A percentile compares a stretch with the other conserved stretches of the same genome.
Conservation (phyloP, 2,888 invertebrate species). For the Apamea monoglypha region DNA sequence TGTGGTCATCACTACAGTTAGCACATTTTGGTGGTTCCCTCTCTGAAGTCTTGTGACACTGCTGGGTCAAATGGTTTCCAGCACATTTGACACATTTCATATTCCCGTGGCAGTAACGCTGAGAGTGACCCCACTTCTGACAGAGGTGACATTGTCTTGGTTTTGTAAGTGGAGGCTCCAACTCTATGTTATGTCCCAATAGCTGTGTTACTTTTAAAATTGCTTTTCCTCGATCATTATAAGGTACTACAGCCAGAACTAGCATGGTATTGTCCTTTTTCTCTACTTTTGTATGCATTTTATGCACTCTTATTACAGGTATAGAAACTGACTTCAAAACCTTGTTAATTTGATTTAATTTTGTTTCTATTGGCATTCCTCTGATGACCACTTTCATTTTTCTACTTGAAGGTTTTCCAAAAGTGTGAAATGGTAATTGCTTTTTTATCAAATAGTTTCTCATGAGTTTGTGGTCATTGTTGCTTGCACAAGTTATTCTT, state of each 20-base stretch:
- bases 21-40: constrained; percentile 77
- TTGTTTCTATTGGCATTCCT: constrained; percentile 74
- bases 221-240: constrained; percentile 70
- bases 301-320: constrained; percentile 77
- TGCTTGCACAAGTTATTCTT: constrained; percentile 72
- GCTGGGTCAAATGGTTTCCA: constrained; percentile 77
- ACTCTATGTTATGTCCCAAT: constrained; percentile 71
- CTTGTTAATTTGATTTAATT: constrained; percentile 70
- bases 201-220: constrained; percentile 72
- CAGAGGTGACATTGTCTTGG: constrained; percentile 82
- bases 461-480: constrained; percentile 74
- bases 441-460: constrained; percentile 75
- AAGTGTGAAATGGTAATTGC: constrained; percentile 80
- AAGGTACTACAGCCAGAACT: constrained; percentile 76
- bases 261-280: constrained; percentile 68
- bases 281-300: constrained; percentile 74
- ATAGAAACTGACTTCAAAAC: constrained; percentile 73
- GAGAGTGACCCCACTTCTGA: constrained; percentile 84
- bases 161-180: constrained; percentile 77
- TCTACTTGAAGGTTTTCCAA: constrained; percentile 75
- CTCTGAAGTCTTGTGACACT: constrained; percentile 72
- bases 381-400: constrained; percentile 80
- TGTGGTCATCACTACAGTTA: constrained; percentile 78
- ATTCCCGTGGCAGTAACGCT: constrained; percentile 78
- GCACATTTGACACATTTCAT: constrained; percentile 83